Evolutionary conservation across 2,113 vertebrate species (phyloP), one percentile per base, ranked within the genome.

Genomic region (Canis aureus): DNA sequence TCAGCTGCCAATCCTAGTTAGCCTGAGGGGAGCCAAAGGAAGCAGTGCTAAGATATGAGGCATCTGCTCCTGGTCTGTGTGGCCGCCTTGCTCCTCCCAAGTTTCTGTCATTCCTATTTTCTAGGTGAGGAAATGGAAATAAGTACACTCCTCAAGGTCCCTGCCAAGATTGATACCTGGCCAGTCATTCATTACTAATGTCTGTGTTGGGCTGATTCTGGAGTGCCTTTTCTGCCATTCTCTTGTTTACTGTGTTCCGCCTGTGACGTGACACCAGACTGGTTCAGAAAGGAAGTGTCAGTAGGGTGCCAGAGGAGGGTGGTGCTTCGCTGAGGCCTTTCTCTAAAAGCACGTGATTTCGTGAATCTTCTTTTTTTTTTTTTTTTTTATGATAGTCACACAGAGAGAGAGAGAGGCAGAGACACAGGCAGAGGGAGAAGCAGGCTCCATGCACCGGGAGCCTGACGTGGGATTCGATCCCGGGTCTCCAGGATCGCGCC

Each of bases 41-140:
- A 11, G 51, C 51, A 76, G 38, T 27, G 1, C 20, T 43, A 6
- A 25, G 55, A 62, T 15, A 57, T 22, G 25, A 16, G 55, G 22
- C 5, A 0, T 82, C 38, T 62, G 19, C 25, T 22, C 32, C 53
- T 53, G n/a, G 60, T 66, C 73, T 78, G 1, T 35, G 69, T 16
- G 59, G 60, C 35, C 10, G 16, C 17, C 74, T 66, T 43, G 76
- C 38, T 69, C 38, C 27, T 78, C 60, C 83, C 88, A 2, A 82
- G 32, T 92, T 16, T 87, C 76, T 74, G 35, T 81, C 66, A n/a
- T 62, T 81, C 64, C n/a, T 89, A 53, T 79, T 83, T 84, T 69
- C 79, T 49, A 81, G 64, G 38, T 25, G 12, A 89, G 57, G 16
- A 95, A 81, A 66, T 1, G 0, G 43, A 88, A 89, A 88, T 90